These are phyloP conservation scores for Isoperla grammatica DNA, from an alignment of 2,888 invertebrate genomes.

Conservation along the genomic window DNA sequence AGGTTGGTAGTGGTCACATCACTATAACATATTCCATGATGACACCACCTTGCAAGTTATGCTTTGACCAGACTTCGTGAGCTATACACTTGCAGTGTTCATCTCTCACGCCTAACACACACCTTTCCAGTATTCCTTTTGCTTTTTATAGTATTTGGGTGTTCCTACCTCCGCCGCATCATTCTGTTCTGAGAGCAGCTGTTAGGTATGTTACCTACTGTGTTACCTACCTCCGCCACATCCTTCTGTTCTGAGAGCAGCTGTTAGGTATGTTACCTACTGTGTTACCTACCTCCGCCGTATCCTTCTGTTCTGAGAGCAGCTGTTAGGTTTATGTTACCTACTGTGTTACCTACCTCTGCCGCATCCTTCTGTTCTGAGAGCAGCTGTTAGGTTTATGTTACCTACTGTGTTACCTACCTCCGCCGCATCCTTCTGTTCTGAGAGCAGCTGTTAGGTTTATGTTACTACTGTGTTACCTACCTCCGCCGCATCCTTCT, in stretches of 20 bases:
- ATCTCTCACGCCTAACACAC: no score
- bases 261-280: not conserved
- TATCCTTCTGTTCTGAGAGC: constrained; percentile 60
- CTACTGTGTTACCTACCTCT: not conserved
- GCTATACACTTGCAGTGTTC: no score
- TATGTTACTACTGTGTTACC: not conserved
- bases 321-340: constrained; percentile 50
- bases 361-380: not conserved
- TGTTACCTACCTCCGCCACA: not conserved
- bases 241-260: not conserved
- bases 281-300: constrained; percentile 51
- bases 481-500: not conserved
- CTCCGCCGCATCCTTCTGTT: constrained; percentile 59
- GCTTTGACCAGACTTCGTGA: no score
- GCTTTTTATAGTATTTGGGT: not conserved
- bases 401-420: constrained; percentile 41
- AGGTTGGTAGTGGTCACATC: no score
- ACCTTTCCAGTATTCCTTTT: no score
- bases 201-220: not conserved
- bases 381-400: not conserved
- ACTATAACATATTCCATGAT: no score
- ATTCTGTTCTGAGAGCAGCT: constrained; percentile 64
- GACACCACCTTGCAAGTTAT: no score
- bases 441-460: constrained; percentile 63
- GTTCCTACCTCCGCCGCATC: constrained; percentile 53